Percentiles rank a stretch among this genome's conserved stretches.
Conservation (phyloP, 2,113 vertebrate species). For the Urocitellus parryii region DNA sequence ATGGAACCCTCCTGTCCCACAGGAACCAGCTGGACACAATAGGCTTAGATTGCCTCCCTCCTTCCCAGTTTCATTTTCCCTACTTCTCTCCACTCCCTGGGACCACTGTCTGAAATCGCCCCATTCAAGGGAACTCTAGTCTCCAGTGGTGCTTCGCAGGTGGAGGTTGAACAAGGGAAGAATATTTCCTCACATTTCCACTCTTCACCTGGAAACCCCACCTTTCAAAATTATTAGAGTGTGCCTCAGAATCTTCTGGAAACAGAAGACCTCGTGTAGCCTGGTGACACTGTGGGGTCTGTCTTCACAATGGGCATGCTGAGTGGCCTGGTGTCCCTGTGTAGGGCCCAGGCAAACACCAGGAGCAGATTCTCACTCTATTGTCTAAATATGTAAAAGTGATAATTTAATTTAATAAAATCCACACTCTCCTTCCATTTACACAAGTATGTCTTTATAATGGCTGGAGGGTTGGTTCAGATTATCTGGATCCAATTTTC, state of each 20-base stretch:
- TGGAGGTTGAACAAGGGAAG: neutral
- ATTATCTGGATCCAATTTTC: neutral
- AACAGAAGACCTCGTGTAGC: neutral
- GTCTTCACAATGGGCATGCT: neutral
- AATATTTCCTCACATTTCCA: neutral
- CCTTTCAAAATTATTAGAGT: neutral
- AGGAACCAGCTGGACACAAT: neutral
- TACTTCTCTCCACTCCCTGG: neutral
- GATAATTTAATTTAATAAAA: neutral
- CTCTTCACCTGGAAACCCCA: neutral
- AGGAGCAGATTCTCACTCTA: neutral
- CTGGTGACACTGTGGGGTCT: neutral
- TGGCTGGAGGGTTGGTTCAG: neutral
- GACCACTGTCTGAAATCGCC: neutral
- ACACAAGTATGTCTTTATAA: neutral
- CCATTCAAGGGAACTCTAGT: neutral
- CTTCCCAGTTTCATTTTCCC: neutral
- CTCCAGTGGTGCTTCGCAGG: neutral
- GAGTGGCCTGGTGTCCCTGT: neutral
- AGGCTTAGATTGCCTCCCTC: neutral
- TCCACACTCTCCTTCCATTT: neutral
- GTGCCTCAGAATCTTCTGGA: neutral
- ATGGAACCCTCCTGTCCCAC: neutral
- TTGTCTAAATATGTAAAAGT: neutral
- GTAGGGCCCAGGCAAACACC: neutral